These are phyloP conservation scores for Andricus grossulariae DNA, from an alignment of 1,140 invertebrate species.

Conservation along the genomic window DNA sequence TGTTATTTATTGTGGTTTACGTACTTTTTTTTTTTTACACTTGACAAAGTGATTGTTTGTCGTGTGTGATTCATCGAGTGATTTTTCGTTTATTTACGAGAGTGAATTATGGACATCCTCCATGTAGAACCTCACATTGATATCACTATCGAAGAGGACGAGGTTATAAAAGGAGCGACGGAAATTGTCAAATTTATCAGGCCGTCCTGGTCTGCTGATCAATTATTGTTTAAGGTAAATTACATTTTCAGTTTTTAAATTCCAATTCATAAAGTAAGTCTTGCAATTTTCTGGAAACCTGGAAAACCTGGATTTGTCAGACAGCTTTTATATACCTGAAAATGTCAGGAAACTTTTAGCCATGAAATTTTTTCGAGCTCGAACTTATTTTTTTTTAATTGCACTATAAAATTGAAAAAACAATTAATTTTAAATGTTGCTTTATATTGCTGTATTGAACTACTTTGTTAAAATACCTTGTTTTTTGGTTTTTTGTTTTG, in stretches of 20 bases:
- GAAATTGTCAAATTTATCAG: slow-evolving; percentile 76
- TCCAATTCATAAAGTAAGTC: slow-evolving; percentile 9
- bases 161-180: slow-evolving; percentile 76
- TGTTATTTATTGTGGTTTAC: background rate
- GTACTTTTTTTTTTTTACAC: background rate
- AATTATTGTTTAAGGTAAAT: slow-evolving; percentile 76
- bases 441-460: no score
- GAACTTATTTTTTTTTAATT: no score
- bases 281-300: background rate
- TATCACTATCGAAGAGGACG: slow-evolving; percentile 75
- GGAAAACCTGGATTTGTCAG: no score
- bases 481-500: no score
- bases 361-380: no score
- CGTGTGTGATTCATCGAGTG: background rate
- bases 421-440: no score
- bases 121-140: slow-evolving; percentile 63
- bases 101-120: slow-evolving; percentile 25
- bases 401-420: no score
- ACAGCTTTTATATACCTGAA: no score
- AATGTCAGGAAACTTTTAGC: no score
- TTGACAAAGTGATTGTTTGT: background rate
- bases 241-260: slow-evolving; percentile 29
- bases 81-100: background rate
- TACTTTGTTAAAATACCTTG: no score
- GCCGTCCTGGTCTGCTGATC: slow-evolving; percentile 75